Evolutionary conservation across 1,140 invertebrate species (phyloP).

Genomic region (Zaprionus kolodkinae): DNA sequence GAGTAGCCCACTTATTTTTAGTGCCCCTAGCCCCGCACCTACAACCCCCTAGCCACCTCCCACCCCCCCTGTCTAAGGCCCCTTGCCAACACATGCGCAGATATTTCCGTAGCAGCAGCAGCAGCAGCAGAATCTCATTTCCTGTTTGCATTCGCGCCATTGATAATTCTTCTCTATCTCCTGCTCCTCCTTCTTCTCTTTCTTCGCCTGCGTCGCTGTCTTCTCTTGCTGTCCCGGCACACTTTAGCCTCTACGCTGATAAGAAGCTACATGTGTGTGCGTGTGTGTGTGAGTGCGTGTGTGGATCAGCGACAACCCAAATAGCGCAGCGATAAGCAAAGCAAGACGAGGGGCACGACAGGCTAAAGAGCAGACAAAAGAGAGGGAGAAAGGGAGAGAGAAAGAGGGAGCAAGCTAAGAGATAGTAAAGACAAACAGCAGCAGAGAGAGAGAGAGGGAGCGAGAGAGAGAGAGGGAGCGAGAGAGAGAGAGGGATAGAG

Average conservation of each 20-base stretch:
- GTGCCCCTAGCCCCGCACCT: background rate
- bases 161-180: slow-evolving; percentile 17
- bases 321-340: slow-evolving; percentile 30
- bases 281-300: background rate
- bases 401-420: background rate
- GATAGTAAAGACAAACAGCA: background rate
- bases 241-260: slow-evolving; percentile 10
- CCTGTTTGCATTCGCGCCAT: slow-evolving; percentile 62
- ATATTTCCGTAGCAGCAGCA: slow-evolving; percentile 60
- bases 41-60: no score
- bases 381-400: background rate
- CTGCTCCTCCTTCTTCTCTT: background rate
- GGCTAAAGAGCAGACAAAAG: background rate
- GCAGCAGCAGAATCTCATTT: slow-evolving; percentile 58
- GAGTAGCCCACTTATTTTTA: slow-evolving; percentile 42
- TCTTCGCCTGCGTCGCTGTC: background rate
- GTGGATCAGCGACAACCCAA: slow-evolving; percentile 33
- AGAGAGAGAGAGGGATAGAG: no score
- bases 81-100: background rate
- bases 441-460: background rate
- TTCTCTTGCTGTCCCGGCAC: background rate
- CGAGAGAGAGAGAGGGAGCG: background rate
- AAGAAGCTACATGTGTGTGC: background rate
- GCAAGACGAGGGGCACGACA: background rate
- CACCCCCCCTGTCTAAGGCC: background rate